phyloP scores from a whole-genome alignment of 2,797 vertebrate species.

The Poliocrania exsul region DNA sequence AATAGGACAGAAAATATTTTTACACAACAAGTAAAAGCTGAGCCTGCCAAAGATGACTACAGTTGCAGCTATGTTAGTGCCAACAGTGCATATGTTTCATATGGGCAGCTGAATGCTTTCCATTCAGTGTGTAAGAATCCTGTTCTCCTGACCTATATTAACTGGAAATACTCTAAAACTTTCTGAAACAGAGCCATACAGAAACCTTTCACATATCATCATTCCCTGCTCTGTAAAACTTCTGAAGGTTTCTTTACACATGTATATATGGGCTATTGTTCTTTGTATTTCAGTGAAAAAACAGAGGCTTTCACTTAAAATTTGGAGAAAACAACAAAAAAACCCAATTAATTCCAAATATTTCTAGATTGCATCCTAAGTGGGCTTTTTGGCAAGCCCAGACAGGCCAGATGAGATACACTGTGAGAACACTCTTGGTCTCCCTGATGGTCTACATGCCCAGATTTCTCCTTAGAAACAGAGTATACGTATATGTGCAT shows the following conservation, averaged over 20 bases:
- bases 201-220: background rate
- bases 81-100: conserved; percentile 42
- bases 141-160: conserved; percentile 34
- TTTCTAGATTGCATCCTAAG: background rate
- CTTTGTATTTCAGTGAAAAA: background rate
- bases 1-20: conserved; percentile 42
- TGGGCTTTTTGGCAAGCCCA: background rate
- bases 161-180: conserved; percentile 11
- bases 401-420: background rate
- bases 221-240: background rate
- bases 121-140: conserved; percentile 4
- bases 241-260: background rate
- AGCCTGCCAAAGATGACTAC: conserved; percentile 40
- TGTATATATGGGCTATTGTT: background rate
- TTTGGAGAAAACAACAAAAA: background rate
- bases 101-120: conserved; percentile 41
- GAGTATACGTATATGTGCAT: rapidly evolving
- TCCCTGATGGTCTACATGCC: background rate
- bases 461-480: conserved; percentile 11
- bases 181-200: background rate
- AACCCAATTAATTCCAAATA: background rate
- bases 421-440: background rate
- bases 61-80: conserved; percentile 7
- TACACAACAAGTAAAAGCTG: background rate
- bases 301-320: background rate